Conservation (phyloP, 2,888 invertebrate genomes). For the Ligdia adustata region DNA sequence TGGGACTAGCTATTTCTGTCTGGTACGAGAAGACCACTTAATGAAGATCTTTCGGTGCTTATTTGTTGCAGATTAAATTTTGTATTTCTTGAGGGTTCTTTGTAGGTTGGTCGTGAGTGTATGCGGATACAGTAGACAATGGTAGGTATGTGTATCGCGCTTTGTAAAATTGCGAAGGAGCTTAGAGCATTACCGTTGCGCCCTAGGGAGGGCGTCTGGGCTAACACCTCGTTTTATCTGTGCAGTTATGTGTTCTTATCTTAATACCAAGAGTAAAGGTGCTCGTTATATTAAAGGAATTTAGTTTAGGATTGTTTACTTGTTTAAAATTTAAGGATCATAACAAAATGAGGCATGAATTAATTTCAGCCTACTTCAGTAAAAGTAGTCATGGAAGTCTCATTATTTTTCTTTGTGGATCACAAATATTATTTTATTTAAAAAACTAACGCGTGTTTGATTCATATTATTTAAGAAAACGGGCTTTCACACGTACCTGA, state of each 20-base stretch:
- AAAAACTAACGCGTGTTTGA: too few species aligned
- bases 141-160: conserved; percentile 58
- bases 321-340: too few species aligned
- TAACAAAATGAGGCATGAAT: too few species aligned
- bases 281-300: neutral
- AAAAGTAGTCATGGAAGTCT: neutral
- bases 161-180: conserved; percentile 79
- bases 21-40: conserved; percentile 54
- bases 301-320: too few species aligned
- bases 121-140: conserved; percentile 57
- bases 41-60: conserved; percentile 48
- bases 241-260: conserved; percentile 48
- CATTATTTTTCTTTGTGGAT: neutral
- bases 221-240: conserved; percentile 70
- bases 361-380: too few species aligned
- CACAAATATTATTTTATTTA: neutral
- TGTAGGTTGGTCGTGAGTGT: conserved; percentile 53
- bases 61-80: conserved; percentile 43
- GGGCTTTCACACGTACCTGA: too few species aligned
- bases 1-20: conserved; percentile 78
- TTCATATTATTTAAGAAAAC: too few species aligned
- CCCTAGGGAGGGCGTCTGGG: conserved; percentile 74
- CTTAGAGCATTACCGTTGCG: conserved; percentile 53
- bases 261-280: conserved; percentile 1
- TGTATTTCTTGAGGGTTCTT: conserved; percentile 46